Percentiles rank a stretch among this genome's conserved stretches.
phyloP scores from a whole-genome alignment of 2,797 vertebrate species.

The Antrozous pallidus region DNA sequence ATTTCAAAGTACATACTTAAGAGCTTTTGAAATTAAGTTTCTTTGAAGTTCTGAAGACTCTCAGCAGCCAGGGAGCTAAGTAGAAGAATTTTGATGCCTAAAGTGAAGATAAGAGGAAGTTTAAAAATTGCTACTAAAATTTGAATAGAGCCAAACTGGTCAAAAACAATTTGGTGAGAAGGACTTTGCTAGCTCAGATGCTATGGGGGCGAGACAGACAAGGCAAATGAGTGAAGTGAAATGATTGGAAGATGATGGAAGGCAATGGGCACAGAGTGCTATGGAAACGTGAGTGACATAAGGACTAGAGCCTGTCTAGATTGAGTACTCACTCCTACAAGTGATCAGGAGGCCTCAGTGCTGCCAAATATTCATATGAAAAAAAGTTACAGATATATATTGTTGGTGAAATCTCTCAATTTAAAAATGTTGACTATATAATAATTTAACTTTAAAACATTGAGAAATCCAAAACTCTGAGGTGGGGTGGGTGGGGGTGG shows the following conservation, averaged over 20 bases:
- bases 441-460: neutral
- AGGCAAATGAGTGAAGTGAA: neutral
- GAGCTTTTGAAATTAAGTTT: conserved; percentile 46
- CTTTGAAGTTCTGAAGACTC: neutral
- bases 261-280: neutral
- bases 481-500: too few species aligned
- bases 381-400: neutral
- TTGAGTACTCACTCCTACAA: neutral
- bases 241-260: neutral
- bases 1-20: conserved; percentile 26
- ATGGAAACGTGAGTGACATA: neutral
- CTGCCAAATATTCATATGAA: neutral
- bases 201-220: neutral
- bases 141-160: neutral
- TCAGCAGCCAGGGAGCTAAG: neutral
- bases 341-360: neutral
- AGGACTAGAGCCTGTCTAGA: neutral
- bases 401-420: neutral
- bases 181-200: neutral
- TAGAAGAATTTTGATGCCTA: neutral
- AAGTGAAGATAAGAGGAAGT: neutral
- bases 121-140: conserved; percentile 37
- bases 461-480: neutral
- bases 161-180: neutral
- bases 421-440: neutral